Evolutionary conservation across 2,888 invertebrate species (phyloP), one percentile per base, ranked within the genome.

Genomic region (Napeogenes inachia): DNA sequence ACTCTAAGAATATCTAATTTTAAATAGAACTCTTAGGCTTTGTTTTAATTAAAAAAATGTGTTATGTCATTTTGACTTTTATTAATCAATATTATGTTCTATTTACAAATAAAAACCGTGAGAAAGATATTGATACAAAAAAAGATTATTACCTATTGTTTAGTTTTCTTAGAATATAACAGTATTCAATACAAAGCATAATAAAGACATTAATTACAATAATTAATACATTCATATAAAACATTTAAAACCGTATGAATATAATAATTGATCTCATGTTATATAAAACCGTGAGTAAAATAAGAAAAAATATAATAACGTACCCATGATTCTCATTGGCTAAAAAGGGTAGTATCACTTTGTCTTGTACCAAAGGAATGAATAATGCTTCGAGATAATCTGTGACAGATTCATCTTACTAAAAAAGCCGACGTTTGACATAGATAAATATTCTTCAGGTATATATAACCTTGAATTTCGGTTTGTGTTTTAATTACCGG

Each of bases 331-430:
- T 84, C 84, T 84, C 83, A 88, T 87, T 88, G 89, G 89, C 83
- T 89, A 87, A 89, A 88, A 90, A 90, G 89, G 89, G 90, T 89
- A 89, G 84, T 89, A 89, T 88, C 87, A 89, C 83, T 87, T 83
- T 84, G 85, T 79, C 82, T 79, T 78, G 78, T 77, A 81, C 79
- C 83, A 87, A 87, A 86, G 84, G 83, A 87, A 87, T 90, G 88
- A 90, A 70, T 84, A 84, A 90, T 89, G 76, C 71, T 71, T 72
- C 65, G 69, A 88, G 89, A 90, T 89, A 87, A 90, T 90, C 90
- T 88, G 78, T 89, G 89, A 87, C 89, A 89, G 87, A 87, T 87
- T 78, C 87, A 81, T 87, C 86, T 87, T 86, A 84, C 77, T 81
- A 88, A 89, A 88, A 87, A 89, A 85, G 82, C 83, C 85, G 85